These are phyloP conservation scores for Plemyria rubiginata DNA, from an alignment of 2,888 invertebrate genomes.

Conservation along the genomic window DNA sequence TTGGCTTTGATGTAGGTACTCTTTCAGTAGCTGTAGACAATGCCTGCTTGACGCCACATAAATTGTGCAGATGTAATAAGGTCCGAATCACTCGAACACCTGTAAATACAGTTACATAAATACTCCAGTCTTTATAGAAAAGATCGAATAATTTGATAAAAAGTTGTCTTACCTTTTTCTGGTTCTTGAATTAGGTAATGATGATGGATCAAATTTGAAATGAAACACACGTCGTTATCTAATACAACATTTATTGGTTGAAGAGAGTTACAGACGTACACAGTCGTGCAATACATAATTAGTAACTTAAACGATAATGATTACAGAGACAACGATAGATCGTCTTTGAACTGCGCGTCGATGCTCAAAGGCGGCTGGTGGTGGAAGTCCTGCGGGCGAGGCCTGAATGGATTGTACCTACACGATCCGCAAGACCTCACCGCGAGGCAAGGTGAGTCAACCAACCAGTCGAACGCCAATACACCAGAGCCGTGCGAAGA, in stretches of 20 bases:
- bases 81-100: background rate
- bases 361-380: conserved; percentile 98
- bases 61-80: background rate
- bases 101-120: background rate
- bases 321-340: conserved; percentile 94
- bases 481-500: background rate
- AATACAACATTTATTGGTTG: background rate
- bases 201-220: conserved; percentile 1
- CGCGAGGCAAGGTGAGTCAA: conserved; percentile 90
- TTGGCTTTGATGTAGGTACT: background rate
- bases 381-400: conserved; percentile 97
- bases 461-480: background rate
- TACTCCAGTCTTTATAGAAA: too few relatives aligned
- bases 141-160: background rate
- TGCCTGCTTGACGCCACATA: too few relatives aligned
- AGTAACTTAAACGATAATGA: conserved; percentile 22
- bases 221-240: conserved; percentile 12
- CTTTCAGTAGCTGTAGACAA: background rate
- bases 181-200: background rate
- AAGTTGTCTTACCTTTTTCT: background rate
- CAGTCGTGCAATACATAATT: background rate
- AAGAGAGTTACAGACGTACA: background rate
- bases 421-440: conserved; percentile 96
- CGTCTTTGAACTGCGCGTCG: conserved; percentile 95
- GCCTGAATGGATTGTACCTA: conserved; percentile 94